phyloP scores from a whole-genome alignment of 2,113 vertebrate genomes.

The Xenus cinereus region DNA sequence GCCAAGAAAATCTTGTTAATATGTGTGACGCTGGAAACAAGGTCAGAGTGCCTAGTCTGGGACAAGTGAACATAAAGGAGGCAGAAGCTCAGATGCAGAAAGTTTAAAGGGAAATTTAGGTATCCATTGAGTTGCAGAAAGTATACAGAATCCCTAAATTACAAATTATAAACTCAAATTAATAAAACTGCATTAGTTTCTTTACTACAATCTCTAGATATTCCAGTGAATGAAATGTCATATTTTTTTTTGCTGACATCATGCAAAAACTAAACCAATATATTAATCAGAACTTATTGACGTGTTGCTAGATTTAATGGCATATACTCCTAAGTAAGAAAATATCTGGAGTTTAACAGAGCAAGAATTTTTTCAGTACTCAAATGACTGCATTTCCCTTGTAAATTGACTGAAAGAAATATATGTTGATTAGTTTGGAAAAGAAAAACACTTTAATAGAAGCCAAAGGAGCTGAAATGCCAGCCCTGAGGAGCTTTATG shows the following conservation, averaged over 20 bases:
- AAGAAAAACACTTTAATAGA: neutral
- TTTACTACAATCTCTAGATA: neutral
- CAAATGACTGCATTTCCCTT: neutral
- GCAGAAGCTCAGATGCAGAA: neutral
- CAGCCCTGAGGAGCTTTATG: neutral
- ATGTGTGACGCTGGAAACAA: neutral
- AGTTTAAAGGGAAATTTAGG: neutral
- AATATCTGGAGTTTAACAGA: neutral
- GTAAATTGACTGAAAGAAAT: neutral
- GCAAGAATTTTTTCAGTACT: neutral
- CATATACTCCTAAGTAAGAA: neutral
- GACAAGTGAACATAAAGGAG: neutral
- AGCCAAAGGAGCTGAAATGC: neutral
- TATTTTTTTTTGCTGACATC: neutral
- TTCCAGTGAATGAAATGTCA: neutral
- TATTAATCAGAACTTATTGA: neutral
- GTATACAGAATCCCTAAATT: neutral
- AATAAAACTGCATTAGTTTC: neutral
- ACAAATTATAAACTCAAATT: neutral
- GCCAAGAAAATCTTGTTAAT: neutral
- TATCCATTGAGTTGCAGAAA: neutral
- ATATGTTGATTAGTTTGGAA: neutral
- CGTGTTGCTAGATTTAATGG: neutral
- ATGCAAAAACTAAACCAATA: neutral
- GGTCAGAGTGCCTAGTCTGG: neutral